Conservation (phyloP, 2,888 invertebrate genomes). For the Sinelater perroti region DNA sequence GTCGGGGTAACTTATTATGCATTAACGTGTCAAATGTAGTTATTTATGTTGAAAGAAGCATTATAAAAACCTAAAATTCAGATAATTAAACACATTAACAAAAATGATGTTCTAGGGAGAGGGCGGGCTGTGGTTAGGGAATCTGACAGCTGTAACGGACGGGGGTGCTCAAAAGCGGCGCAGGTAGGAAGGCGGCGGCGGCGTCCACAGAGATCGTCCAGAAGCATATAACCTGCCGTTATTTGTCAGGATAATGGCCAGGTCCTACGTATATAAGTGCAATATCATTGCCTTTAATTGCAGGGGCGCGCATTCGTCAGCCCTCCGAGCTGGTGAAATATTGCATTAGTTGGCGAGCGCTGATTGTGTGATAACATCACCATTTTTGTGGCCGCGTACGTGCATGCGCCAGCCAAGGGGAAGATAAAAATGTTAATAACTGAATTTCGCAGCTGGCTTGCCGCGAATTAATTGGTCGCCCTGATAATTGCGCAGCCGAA, state of each 20-base stretch:
- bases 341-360: slow-evolving; percentile 37
- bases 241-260: slow-evolving; percentile 48
- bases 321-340: slow-evolving; percentile 41
- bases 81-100: slow-evolving; percentile 4
- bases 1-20: too few relatives aligned
- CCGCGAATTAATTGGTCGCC: slow-evolving; percentile 3
- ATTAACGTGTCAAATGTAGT: too few relatives aligned
- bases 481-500: too few relatives aligned
- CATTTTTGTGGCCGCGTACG: slow-evolving; percentile 29
- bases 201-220: slow-evolving; percentile 30
- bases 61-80: too few relatives aligned
- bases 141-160: slow-evolving; percentile 11
- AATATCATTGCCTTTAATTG: slow-evolving; percentile 53
- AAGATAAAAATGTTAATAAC: slow-evolving; percentile 23
- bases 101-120: background rate
- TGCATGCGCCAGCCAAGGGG: slow-evolving; percentile 15
- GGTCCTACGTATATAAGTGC: slow-evolving; percentile 47
- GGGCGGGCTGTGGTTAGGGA: slow-evolving; percentile 5
- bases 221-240: slow-evolving; percentile 42
- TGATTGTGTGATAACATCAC: slow-evolving; percentile 37
- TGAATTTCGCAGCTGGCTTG: slow-evolving; percentile 20
- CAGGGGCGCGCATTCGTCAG: slow-evolving; percentile 49
- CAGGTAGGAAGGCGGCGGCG: slow-evolving; percentile 22
- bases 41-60: too few relatives aligned
- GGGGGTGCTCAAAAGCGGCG: slow-evolving; percentile 3